A percentile compares a stretch with the other conserved stretches of the same genome.
Conservation (phyloP, 2,888 invertebrate genomes). For the Callinectes sapidus region DNA sequence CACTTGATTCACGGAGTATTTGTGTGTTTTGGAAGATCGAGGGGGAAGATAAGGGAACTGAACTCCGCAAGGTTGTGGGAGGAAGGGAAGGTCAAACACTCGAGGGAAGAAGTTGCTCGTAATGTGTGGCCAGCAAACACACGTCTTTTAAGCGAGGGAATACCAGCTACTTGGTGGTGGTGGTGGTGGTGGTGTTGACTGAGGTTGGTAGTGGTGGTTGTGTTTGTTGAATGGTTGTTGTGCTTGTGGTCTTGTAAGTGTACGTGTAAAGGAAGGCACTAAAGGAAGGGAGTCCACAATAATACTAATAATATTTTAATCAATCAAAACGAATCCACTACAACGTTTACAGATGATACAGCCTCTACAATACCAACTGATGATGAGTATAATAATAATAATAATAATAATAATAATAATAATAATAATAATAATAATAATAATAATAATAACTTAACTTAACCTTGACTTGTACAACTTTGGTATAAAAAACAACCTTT, state of each 20-base stretch:
- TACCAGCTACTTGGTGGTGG: neutral
- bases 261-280: neutral
- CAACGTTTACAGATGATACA: neutral
- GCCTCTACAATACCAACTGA: neutral
- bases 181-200: neutral
- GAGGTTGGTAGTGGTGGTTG: neutral
- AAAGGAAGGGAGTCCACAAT: neutral
- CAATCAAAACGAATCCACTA: neutral
- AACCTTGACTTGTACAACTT: slow-evolving; percentile 1
- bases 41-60: neutral
- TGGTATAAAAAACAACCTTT: neutral
- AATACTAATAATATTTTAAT: neutral
- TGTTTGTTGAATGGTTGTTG: neutral
- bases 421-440: neutral
- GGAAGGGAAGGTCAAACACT: neutral
- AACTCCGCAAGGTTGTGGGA: neutral
- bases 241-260: slow-evolving; percentile 32
- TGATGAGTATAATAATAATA: neutral
- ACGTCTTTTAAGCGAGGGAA: neutral
- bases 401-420: neutral
- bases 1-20: neutral
- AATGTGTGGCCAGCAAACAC: neutral
- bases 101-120: neutral
- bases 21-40: neutral
- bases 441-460: neutral